A percentile compares a stretch with the other conserved stretches of the same genome.
Evolutionary conservation across 2,888 invertebrate genomes (phyloP).

Genomic region (Nomada lathburiana): DNA sequence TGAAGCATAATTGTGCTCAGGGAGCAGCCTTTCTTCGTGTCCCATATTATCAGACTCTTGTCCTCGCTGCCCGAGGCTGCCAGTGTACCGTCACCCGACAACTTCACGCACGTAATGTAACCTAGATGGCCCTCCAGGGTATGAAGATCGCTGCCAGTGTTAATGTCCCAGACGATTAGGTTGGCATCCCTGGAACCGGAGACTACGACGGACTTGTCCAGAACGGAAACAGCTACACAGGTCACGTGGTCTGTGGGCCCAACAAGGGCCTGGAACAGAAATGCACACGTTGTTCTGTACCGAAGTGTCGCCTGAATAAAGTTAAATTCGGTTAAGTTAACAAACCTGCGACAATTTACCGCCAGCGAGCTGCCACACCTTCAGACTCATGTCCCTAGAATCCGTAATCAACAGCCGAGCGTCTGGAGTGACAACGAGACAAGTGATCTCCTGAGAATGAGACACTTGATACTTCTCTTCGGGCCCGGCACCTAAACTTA

Average conservation of each 20-base stretch:
- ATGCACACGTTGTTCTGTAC: background rate
- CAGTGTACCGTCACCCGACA: slow-evolving; percentile 92
- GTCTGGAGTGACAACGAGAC: slow-evolving; percentile 92
- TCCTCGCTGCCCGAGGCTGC: slow-evolving; percentile 91
- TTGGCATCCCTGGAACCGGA: slow-evolving; percentile 94
- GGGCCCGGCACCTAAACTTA: slow-evolving; percentile 89
- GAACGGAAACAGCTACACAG: slow-evolving; percentile 93
- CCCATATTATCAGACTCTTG: slow-evolving; percentile 95
- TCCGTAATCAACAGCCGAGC: slow-evolving; percentile 94
- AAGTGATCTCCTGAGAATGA: slow-evolving; percentile 93
- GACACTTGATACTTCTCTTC: slow-evolving; percentile 92
- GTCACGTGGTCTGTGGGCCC: slow-evolving; percentile 95
- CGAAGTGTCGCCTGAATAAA: background rate
- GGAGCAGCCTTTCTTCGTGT: slow-evolving; percentile 92
- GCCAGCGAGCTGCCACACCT: slow-evolving; percentile 95
- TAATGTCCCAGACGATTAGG: slow-evolving; percentile 94
- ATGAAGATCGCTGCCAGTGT: slow-evolving; percentile 93
- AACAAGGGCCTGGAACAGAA: slow-evolving; percentile 89
- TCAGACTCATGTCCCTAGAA: slow-evolving; percentile 95
- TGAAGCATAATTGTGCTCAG: slow-evolving; percentile 92
- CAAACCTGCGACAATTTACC: slow-evolving; percentile 95
- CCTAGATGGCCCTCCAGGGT: slow-evolving; percentile 92
- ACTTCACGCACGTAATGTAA: slow-evolving; percentile 93
- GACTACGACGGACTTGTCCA: slow-evolving; percentile 93
- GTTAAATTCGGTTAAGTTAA: background rate